These are phyloP conservation scores for Sternarchorhynchus goeldii DNA, from an alignment of 2,797 vertebrate species.

Conservation along the genomic window DNA sequence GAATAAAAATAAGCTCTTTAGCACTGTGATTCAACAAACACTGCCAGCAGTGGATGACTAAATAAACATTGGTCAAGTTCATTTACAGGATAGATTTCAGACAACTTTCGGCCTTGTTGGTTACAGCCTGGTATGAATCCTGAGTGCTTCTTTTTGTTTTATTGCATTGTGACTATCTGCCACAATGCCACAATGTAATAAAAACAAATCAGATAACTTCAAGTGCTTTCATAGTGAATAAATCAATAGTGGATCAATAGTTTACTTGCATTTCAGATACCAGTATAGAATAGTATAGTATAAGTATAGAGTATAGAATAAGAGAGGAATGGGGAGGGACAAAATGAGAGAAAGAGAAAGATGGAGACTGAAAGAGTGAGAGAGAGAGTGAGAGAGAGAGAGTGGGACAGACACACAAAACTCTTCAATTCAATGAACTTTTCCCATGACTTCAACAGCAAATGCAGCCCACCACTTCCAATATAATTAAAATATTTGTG, in stretches of 20 bases:
- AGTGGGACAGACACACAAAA: too few species aligned
- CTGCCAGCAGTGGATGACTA: not conserved
- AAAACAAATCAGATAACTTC: constrained; percentile 39
- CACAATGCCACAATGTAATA: constrained; percentile 23
- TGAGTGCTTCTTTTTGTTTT: constrained; percentile 20
- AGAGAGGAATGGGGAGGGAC: not conserved
- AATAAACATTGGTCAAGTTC: constrained; percentile 13
- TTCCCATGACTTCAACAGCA: not conserved
- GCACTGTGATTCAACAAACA: not conserved
- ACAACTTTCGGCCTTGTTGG: constrained; percentile 9
- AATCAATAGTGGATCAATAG: constrained; percentile 47
- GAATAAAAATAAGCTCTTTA: constrained; percentile 28
- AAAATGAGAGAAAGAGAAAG: not conserved
- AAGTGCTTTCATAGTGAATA: constrained; percentile 16
- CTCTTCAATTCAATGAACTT: too few species aligned
- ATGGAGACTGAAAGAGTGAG: not conserved
- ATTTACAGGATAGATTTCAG: not conserved
- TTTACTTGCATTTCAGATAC: constrained; percentile 38
- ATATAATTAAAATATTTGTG: not conserved
- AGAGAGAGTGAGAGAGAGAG: not conserved
- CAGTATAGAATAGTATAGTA: constrained; percentile 38
- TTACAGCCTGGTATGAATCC: not conserved
- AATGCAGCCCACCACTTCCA: constrained; percentile 4
- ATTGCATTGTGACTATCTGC: constrained; percentile 17
- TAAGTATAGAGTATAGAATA: constrained; percentile 44